These are phyloP conservation scores for Zoroaster sp. DNA, from an alignment of 53 echinoderm and acorn worm genomes.

Conservation along the genomic window DNA sequence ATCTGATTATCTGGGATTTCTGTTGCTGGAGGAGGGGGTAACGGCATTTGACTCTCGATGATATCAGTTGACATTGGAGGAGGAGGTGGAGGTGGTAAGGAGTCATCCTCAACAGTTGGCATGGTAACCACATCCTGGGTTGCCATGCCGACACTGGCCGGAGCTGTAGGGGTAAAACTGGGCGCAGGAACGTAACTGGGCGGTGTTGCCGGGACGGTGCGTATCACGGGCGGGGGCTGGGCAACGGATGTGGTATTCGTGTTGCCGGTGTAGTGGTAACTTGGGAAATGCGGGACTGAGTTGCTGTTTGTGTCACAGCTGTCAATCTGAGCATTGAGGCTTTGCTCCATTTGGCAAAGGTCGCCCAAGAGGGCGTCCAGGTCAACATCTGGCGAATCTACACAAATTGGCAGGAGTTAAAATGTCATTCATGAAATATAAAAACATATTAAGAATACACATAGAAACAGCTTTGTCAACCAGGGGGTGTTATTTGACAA, in stretches of 20 bases:
- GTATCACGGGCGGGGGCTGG: slow-evolving; percentile 33
- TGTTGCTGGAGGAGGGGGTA: slow-evolving; percentile 56
- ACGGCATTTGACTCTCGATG: slow-evolving; percentile 6
- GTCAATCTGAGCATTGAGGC: slow-evolving; percentile 70
- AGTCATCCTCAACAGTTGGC: neutral
- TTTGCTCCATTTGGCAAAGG: slow-evolving; percentile 93
- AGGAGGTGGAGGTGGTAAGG: slow-evolving; percentile 74
- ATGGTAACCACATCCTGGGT: neutral
- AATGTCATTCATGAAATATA: neutral
- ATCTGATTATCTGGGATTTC: slow-evolving; percentile 2
- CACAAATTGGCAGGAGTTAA: neutral
- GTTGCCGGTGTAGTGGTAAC: slow-evolving; percentile 37
- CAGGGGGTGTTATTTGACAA: neutral
- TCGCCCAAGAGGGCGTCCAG: slow-evolving; percentile 95
- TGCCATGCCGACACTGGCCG: neutral
- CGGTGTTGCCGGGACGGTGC: slow-evolving; percentile 22
- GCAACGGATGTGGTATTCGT: slow-evolving; percentile 7
- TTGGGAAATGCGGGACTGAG: slow-evolving; percentile 47
- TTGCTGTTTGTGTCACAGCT: slow-evolving; percentile 1
- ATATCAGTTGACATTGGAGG: neutral
- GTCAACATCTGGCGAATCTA: slow-evolving; percentile 95
- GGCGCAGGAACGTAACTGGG: neutral
- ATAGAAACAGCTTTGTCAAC: neutral
- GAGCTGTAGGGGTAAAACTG: neutral
- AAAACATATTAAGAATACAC: too few relatives aligned